phyloP scores from a whole-genome alignment of 2,797 vertebrate genomes.

The Decapterus maruadsi region DNA sequence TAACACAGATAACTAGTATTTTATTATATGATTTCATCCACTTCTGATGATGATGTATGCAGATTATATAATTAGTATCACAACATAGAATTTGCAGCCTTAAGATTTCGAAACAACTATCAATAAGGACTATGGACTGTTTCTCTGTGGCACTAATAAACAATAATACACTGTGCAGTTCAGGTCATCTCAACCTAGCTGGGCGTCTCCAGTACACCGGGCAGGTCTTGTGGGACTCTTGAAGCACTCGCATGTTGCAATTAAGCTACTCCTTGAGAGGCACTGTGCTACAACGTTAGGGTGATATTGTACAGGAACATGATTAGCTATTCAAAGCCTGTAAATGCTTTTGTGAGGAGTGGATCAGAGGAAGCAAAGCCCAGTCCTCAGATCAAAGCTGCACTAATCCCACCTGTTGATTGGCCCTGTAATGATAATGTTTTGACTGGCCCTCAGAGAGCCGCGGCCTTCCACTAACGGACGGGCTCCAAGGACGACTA shows the following conservation, averaged over 20 bases:
- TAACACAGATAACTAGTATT: not conserved
- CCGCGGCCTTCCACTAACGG: conserved; percentile 9
- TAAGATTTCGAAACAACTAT: not conserved
- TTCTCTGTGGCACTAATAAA: not conserved
- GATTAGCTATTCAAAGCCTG: conserved; percentile 47
- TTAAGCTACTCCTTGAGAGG: conserved; percentile 9
- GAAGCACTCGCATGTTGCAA: conserved; percentile 19
- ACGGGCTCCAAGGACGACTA: conserved; percentile 12
- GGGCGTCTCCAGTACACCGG: not conserved
- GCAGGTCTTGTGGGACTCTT: not conserved
- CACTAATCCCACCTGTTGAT: conserved; percentile 60
- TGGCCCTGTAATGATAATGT: conserved; percentile 55
- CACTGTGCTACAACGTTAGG: not conserved
- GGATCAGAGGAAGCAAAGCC: conserved; percentile 54
- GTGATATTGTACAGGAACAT: conserved; percentile 14
- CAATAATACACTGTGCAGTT: not conserved
- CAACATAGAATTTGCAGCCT: not conserved
- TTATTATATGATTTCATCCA: not conserved
- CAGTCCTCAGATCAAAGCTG: conserved; percentile 67
- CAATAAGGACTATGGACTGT: not conserved
- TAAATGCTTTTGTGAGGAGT: conserved; percentile 40
- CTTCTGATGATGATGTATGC: not conserved
- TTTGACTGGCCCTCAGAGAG: conserved; percentile 59
- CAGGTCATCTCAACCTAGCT: not conserved
- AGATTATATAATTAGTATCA: not conserved